These are phyloP conservation scores for Hypomecis punctinalis DNA, from an alignment of 2,888 invertebrate genomes.

Conservation along the genomic window DNA sequence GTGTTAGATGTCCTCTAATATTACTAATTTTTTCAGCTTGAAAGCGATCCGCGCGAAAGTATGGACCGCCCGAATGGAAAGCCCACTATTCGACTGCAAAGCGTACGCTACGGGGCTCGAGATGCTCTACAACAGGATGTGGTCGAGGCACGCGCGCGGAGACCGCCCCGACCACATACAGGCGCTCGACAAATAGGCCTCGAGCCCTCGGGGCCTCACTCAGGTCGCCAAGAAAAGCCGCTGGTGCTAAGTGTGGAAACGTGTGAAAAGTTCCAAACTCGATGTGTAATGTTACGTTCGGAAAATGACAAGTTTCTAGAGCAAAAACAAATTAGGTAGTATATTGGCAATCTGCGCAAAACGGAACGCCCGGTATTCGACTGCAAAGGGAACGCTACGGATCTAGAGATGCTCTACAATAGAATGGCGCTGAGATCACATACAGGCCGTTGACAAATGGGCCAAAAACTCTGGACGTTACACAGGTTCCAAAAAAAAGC, in stretches of 20 bases:
- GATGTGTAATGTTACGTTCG: too few relatives aligned
- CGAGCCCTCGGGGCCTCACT: slow-evolving; percentile 12
- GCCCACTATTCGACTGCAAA: slow-evolving; percentile 97
- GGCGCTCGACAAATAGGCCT: slow-evolving; percentile 69
- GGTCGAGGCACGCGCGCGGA: slow-evolving; percentile 92
- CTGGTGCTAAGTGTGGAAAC: slow-evolving; percentile 3
- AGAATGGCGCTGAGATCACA: too few relatives aligned
- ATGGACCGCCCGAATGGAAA: slow-evolving; percentile 95
- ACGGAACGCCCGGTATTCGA: too few relatives aligned
- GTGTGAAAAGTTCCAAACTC: too few relatives aligned
- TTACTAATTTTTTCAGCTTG: slow-evolving; percentile 87
- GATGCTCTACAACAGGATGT: slow-evolving; percentile 95
- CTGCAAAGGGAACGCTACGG: not conserved
- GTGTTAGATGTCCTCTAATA: too few relatives aligned
- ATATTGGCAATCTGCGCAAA: too few relatives aligned
- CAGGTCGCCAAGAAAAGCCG: slow-evolving; percentile 51
- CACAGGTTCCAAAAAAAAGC: too few relatives aligned
- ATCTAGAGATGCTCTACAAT: too few relatives aligned
- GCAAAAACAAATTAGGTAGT: too few relatives aligned
- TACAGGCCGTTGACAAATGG: too few relatives aligned
- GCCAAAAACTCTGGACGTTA: too few relatives aligned
- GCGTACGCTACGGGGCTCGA: slow-evolving; percentile 97
- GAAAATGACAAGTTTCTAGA: too few relatives aligned
- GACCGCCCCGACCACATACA: slow-evolving; percentile 93
- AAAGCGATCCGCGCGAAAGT: slow-evolving; percentile 97